Conservation (phyloP, 92 coral and sea anemone genomes). For the Umimayanthus kanabou region DNA sequence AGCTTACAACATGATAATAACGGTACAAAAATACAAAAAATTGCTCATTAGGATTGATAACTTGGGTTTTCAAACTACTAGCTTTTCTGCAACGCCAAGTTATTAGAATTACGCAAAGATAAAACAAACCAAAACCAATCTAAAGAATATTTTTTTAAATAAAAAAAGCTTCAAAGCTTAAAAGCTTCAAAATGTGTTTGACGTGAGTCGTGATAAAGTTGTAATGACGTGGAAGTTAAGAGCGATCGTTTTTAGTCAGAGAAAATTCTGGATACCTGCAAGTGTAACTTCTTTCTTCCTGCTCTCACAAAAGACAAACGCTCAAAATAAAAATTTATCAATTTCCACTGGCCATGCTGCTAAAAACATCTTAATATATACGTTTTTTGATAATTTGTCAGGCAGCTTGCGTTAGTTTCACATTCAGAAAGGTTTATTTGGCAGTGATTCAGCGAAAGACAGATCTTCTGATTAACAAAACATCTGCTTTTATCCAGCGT, state of each 20-base stretch:
- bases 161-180: no score
- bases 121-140: no score
- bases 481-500: not conserved
- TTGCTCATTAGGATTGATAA: not conserved
- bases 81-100: not conserved
- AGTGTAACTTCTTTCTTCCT: no score
- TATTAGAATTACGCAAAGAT: not conserved
- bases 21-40: not conserved
- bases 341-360: not conserved
- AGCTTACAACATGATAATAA: not conserved
- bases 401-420: not conserved
- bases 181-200: not conserved
- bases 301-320: not conserved
- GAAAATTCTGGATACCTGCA: no score
- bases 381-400: not conserved
- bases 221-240: no score
- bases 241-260: no score
- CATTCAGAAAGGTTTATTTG: not conserved
- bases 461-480: not conserved
- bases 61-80: not conserved
- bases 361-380: no score
- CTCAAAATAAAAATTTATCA: no score
- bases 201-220: not conserved
- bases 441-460: not conserved
- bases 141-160: no score